Percentiles rank a stretch among this genome's conserved stretches.
These are phyloP conservation scores for Tupiocoris notatus DNA, from an alignment of 2,888 invertebrate species.

Conservation along the genomic window DNA sequence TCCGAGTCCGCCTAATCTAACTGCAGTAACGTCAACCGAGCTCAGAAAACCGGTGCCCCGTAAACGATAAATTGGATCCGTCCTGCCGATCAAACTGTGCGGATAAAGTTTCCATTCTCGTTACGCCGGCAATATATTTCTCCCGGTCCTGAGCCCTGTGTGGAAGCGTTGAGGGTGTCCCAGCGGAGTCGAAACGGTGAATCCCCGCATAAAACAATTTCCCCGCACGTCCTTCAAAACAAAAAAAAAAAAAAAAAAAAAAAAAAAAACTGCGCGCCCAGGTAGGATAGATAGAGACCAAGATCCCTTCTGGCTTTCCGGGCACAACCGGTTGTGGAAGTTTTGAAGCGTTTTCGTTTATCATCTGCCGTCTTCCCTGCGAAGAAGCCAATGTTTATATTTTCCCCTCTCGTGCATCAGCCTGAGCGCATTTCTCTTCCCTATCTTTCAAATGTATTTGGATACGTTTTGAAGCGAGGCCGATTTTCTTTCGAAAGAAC, in stretches of 20 bases:
- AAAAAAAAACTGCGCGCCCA: neutral
- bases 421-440: neutral
- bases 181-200: neutral
- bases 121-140: conserved; percentile 25
- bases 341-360: neutral
- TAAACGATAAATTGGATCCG: conserved; percentile 31
- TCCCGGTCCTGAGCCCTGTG: conserved; percentile 1
- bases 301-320: neutral
- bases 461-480: neutral
- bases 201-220: conserved; percentile 19
- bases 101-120: conserved; percentile 27
- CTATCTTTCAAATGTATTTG: neutral
- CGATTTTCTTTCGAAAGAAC: neutral
- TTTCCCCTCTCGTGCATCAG: neutral
- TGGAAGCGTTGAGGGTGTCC: neutral
- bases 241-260: no score
- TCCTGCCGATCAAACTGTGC: conserved; percentile 25
- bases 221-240: conserved; percentile 13
- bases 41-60: neutral
- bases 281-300: neutral
- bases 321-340: neutral
- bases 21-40: neutral
- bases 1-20: no score
- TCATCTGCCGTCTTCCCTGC: neutral
- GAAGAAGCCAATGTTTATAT: neutral